phyloP scores from a whole-genome alignment of 1,140 invertebrate species.

The Dysdera silvatica region DNA sequence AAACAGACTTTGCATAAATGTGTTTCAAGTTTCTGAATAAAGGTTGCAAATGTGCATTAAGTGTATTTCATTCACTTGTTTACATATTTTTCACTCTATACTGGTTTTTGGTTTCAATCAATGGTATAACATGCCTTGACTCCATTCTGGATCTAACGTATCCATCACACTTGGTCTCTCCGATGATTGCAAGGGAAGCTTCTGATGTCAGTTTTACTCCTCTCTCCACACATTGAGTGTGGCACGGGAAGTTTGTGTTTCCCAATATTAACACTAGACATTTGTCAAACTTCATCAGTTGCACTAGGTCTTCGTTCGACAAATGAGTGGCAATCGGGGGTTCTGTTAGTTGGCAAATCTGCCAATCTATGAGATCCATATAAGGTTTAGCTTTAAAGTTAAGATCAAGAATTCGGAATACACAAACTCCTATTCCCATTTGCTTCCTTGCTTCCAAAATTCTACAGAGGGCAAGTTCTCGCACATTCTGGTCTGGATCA shows the following conservation, averaged over 20 bases:
- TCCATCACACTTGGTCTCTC: background rate
- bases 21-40: too few species aligned
- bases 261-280: background rate
- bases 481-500: background rate
- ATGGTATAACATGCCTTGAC: background rate
- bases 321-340: background rate
- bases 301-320: background rate
- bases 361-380: background rate
- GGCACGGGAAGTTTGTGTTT: background rate
- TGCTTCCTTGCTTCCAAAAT: background rate
- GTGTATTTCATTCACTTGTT: too few species aligned
- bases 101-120: background rate
- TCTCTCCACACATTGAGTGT: background rate
- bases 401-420: background rate
- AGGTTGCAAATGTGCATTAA: too few species aligned
- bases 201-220: background rate
- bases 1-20: too few species aligned
- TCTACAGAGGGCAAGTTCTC: background rate
- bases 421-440: background rate
- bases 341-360: background rate
- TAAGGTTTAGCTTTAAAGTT: background rate
- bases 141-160: too few species aligned
- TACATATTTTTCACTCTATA: background rate
- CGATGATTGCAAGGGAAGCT: background rate
- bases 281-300: background rate